phyloP scores from a whole-genome alignment of 2,113 vertebrate genomes.

The Pholis gunnellus region DNA sequence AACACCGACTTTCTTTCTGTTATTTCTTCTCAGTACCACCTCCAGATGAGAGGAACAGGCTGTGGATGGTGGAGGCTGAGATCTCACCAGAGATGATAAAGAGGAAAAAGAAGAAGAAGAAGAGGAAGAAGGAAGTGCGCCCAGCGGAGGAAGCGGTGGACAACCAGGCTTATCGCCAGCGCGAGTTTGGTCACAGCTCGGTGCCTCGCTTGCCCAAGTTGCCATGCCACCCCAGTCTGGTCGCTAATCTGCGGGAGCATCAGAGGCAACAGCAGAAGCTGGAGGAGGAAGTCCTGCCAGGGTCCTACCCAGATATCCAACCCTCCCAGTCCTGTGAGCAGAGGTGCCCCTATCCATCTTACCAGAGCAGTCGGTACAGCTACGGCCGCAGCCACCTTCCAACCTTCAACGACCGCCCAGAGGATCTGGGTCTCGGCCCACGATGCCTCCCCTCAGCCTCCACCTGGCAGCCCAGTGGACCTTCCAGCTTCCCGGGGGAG shows the following conservation, averaged over 20 bases:
- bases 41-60: slow-evolving; percentile 87
- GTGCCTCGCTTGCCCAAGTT: slow-evolving; percentile 91
- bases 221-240: slow-evolving; percentile 88
- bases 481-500: slow-evolving; percentile 44
- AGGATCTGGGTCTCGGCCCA: slow-evolving; percentile 64
- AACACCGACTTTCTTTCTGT: not conserved
- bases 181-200: slow-evolving; percentile 78
- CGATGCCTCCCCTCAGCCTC: slow-evolving; percentile 32
- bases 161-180: slow-evolving; percentile 45
- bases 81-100: slow-evolving; percentile 91
- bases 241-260: slow-evolving; percentile 78
- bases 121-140: slow-evolving; percentile 88
- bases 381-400: slow-evolving; percentile 77
- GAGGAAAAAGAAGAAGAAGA: slow-evolving; percentile 91
- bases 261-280: slow-evolving; percentile 71
- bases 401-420: slow-evolving; percentile 75
- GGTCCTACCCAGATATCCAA: slow-evolving; percentile 75
- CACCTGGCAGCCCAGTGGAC: slow-evolving; percentile 69
- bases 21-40: slow-evolving; percentile 86
- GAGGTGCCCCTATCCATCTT: slow-evolving; percentile 54
- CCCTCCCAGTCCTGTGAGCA: slow-evolving; percentile 65
- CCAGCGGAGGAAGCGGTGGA: slow-evolving; percentile 62
- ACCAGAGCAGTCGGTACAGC: slow-evolving; percentile 54
- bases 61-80: slow-evolving; percentile 93
- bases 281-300: slow-evolving; percentile 82